Conservation (phyloP, 1,140 invertebrate species). For the Magallana angulata region DNA sequence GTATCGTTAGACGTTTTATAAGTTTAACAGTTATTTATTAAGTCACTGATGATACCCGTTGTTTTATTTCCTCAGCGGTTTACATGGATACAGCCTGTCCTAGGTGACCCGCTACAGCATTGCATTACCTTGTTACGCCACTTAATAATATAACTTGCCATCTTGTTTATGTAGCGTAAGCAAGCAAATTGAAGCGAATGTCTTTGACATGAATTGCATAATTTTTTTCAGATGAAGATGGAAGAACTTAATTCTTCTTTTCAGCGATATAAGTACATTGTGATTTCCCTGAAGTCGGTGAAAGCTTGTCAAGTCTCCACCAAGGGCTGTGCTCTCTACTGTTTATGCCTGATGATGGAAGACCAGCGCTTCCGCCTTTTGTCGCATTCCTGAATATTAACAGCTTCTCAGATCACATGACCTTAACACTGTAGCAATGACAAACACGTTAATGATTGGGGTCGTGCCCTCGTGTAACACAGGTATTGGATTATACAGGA, state of each 20-base stretch:
- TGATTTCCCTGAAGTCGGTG: not conserved
- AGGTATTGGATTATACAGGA: slow-evolving; percentile 13
- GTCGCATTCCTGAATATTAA: slow-evolving; percentile 14
- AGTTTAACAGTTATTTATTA: too few relatives aligned
- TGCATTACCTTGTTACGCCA: too few relatives aligned
- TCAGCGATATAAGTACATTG: not conserved
- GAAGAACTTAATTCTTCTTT: not conserved
- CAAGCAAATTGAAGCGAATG: too few relatives aligned
- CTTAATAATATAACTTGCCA: too few relatives aligned
- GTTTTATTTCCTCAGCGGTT: too few relatives aligned
- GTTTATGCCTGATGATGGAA: slow-evolving; percentile 1
- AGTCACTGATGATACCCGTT: too few relatives aligned
- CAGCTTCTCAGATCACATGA: not conserved
- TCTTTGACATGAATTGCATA: not conserved
- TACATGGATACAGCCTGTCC: too few relatives aligned
- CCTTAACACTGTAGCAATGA: slow-evolving; percentile 5
- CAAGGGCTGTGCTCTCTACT: not conserved
- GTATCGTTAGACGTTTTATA: too few relatives aligned
- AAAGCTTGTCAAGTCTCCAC: slow-evolving; percentile 1
- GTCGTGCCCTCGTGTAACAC: not conserved
- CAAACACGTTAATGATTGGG: not conserved
- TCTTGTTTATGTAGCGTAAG: too few relatives aligned
- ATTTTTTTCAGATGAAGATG: not conserved
- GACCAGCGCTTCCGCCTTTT: not conserved
- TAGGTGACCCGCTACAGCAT: too few relatives aligned